Base-by-base conservation (phyloP, 2,888 invertebrate species). In the Lepidochrysops patricia region DNA sequence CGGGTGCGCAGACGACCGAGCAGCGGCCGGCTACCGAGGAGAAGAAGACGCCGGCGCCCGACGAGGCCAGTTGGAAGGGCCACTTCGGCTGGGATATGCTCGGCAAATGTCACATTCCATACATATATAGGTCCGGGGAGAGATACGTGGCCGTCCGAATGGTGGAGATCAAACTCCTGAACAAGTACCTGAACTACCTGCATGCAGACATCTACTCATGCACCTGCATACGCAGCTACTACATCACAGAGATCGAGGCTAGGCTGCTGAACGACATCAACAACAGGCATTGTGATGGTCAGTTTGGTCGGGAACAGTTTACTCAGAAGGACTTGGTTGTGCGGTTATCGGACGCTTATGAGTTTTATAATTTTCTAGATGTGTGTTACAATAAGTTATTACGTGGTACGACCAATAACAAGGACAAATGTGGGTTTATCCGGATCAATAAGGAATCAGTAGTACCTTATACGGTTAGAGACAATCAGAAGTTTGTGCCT, bases 131-230 rank as follows among this genome's bases (percentile, higher is more conserved):
- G 19, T 92, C 93, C 58, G 91, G 93, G 15, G 96, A 96, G 76
- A 95, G 95, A 77, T 98, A 96, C 79, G 96, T 97, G 76, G 95
- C 97, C n/a, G 97, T 98, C 58, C 92, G 97, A 60, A 97, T 98
- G 93, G 95, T 98, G 25, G 98, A 98, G 81, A 92, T 94, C 73
- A 97, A 97, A 81, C 91, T 97, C 54, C 91, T 97, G 25, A 95
- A 96, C 78, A 96, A 96, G 85, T 96, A 96, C 86, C 92, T 97
- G 73, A 95, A 94, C 77, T 95, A 95, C 76, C 91, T 97, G 58
- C 97, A 97, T 78, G 94, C 95, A 67, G 96, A 96, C 76, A 95
- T 97, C 66, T 96, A 96, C 81, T 96, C 95, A 66, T 97, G 97
- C 81, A 96, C 96, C 12, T 96, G 96, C 77, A 95, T 98, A 68